Percentiles rank a stretch among this genome's conserved stretches.
Conservation (phyloP, 2,113 vertebrate genomes). For the Carassius gibelio region DNA sequence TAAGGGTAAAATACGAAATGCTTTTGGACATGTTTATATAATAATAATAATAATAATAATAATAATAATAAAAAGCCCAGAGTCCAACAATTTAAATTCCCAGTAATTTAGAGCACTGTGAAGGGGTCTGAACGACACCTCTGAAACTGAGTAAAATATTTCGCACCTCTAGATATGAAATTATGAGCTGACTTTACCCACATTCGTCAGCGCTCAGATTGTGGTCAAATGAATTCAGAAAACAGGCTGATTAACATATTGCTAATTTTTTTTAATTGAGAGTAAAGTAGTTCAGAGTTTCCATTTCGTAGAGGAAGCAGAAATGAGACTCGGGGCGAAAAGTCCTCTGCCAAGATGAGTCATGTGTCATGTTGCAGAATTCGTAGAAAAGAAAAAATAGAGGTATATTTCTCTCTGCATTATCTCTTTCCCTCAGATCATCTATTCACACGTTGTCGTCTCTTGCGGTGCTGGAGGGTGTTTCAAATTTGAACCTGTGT, state of each 20-base stretch:
- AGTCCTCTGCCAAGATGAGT: slow-evolving; percentile 38
- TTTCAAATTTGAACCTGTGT: slow-evolving; percentile 27
- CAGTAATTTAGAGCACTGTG: slow-evolving; percentile 26
- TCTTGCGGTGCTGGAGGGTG: background rate
- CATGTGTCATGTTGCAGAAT: slow-evolving; percentile 25
- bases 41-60: background rate
- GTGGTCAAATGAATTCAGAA: slow-evolving; percentile 6
- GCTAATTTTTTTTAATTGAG: background rate
- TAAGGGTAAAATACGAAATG: slow-evolving; percentile 9
- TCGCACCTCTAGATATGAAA: background rate
- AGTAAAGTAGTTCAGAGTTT: background rate
- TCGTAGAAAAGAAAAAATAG: slow-evolving; percentile 27
- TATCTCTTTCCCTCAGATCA: slow-evolving; percentile 21
- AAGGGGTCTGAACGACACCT: background rate
- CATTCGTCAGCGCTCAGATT: background rate
- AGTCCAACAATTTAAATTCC: background rate
- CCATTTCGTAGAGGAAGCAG: background rate
- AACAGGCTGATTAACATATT: background rate
- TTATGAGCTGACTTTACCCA: background rate
- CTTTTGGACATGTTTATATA: slow-evolving; percentile 9
- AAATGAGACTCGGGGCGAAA: slow-evolving; percentile 10
- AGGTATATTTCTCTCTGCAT: slow-evolving; percentile 49
- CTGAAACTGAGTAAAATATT: background rate
- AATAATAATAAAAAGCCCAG: background rate
- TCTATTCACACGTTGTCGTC: slow-evolving; percentile 1